Conservation (phyloP, 2,797 vertebrate genomes). For the Helarctos malayanus region DNA sequence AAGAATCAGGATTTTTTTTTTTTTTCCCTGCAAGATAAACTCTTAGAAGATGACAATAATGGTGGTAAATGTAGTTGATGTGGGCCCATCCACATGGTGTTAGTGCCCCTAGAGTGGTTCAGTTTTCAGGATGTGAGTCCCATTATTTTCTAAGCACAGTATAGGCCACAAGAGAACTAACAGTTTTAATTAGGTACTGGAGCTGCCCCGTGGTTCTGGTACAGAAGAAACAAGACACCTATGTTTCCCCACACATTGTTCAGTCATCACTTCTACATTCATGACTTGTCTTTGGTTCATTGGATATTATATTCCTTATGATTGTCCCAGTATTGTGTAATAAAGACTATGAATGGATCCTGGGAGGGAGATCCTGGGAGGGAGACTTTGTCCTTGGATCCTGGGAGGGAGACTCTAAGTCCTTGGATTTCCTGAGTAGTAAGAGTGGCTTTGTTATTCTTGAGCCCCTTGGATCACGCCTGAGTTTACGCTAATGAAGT, state of each 20-base stretch:
- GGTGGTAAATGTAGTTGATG: background rate
- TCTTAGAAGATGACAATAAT: background rate
- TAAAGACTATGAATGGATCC: background rate
- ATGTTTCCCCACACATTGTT: background rate
- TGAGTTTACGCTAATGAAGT: background rate
- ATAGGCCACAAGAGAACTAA: background rate
- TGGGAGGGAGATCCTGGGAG: background rate
- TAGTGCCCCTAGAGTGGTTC: background rate
- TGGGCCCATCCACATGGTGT: background rate
- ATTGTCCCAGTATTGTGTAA: background rate
- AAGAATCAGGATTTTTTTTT: background rate
- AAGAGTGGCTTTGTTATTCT: background rate
- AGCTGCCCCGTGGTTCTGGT: background rate
- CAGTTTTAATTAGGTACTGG: background rate
- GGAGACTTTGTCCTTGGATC: background rate
- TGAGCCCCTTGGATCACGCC: background rate
- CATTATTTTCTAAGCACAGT: conserved; percentile 16
- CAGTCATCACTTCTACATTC: background rate
- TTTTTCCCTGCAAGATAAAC: background rate
- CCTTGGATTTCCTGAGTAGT: background rate
- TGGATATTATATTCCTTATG: background rate
- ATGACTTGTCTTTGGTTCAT: background rate
- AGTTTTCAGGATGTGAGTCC: background rate
- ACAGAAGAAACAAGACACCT: background rate
- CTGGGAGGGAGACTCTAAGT: background rate